Conservation (phyloP, 2,797 vertebrate species). For the Decapterus maruadsi region DNA sequence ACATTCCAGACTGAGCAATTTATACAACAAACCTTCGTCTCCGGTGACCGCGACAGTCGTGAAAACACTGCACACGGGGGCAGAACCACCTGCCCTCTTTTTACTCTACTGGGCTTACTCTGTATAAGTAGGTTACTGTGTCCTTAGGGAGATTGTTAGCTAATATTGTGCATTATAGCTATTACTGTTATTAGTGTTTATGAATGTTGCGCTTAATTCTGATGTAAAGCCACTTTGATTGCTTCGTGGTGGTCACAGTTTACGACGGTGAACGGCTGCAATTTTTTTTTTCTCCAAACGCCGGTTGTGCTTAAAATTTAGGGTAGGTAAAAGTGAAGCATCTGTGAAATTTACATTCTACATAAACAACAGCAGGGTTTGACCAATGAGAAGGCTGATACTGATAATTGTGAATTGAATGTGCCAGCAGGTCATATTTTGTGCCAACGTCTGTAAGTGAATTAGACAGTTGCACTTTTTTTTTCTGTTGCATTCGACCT, state of each 20-base stretch:
- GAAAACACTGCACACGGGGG: slow-evolving; percentile 39
- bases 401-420: slow-evolving; percentile 14
- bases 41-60: slow-evolving; percentile 25
- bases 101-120: slow-evolving; percentile 49
- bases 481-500: not conserved
- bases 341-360: slow-evolving; percentile 22
- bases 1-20: slow-evolving; percentile 67
- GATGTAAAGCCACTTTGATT: slow-evolving; percentile 57
- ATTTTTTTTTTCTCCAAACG: slow-evolving; percentile 36
- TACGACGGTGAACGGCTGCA: slow-evolving; percentile 14
- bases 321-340: slow-evolving; percentile 29
- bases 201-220: slow-evolving; percentile 69
- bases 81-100: slow-evolving; percentile 10
- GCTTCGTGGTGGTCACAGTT: slow-evolving; percentile 24
- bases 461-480: not conserved
- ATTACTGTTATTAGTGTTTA: slow-evolving; percentile 61
- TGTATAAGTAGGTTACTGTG: slow-evolving; percentile 41
- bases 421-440: slow-evolving; percentile 35
- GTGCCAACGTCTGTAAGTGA: slow-evolving; percentile 27
- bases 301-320: slow-evolving; percentile 55
- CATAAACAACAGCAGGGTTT: slow-evolving; percentile 16
- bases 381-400: slow-evolving; percentile 19
- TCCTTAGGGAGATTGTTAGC: slow-evolving; percentile 56
- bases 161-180: slow-evolving; percentile 59
- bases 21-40: slow-evolving; percentile 41